A percentile compares a stretch with the other conserved stretches of the same genome.
Evolutionary conservation across 2,888 invertebrate genomes (phyloP).

Genomic region (Deroplatys truncata): DNA sequence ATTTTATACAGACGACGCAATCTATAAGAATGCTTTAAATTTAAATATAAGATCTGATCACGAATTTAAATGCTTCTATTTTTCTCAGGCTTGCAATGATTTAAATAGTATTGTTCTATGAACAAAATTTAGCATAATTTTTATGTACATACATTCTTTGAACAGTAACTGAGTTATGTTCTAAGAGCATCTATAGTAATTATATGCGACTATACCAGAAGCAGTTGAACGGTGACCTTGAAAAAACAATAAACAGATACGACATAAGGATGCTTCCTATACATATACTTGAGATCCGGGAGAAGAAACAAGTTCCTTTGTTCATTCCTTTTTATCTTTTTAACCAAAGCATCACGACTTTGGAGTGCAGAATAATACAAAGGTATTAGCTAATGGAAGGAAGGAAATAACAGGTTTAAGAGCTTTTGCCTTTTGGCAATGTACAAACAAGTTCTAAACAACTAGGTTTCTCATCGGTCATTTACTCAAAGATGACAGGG

Average conservation of each 20-base stretch:
- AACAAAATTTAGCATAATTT: no score
- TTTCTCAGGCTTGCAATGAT: no score
- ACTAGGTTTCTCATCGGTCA: neutral
- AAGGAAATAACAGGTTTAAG: neutral
- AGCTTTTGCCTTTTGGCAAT: neutral
- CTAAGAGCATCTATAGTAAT: neutral
- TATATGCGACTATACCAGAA: neutral
- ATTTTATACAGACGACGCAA: no score
- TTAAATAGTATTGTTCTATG: no score
- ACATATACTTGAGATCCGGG: neutral
- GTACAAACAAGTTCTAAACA: neutral
- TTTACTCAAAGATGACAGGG: neutral
- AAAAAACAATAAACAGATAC: neutral
- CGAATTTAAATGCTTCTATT: no score
- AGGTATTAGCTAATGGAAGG: neutral
- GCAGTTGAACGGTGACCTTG: neutral
- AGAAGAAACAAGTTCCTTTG: neutral
- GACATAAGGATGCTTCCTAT: neutral
- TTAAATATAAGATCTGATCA: no score
- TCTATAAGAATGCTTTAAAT: no score
- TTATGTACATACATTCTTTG: neutral
- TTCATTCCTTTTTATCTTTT: neutral
- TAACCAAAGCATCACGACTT: neutral
- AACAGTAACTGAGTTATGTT: neutral
- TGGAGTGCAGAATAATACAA: neutral